Percentiles rank a stretch among this genome's conserved stretches.
Evolutionary conservation across 2,888 invertebrate genomes (phyloP).

Genomic region (Unio pictorum): DNA sequence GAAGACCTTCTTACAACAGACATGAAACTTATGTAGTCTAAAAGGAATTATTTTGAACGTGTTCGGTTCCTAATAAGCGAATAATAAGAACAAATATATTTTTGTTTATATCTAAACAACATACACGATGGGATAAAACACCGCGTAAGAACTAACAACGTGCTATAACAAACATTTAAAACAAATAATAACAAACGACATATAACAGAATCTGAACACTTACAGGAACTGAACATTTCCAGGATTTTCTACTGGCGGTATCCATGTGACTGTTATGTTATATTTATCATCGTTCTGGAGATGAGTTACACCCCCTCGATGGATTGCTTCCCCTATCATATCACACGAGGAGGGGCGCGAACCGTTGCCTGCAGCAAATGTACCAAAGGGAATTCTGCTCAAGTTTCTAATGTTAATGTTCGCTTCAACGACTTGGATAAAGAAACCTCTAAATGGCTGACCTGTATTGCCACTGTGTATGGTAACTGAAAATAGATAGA

Average conservation of each 20-base stretch:
- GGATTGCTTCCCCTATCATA: slow-evolving; percentile 1
- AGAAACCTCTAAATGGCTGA: slow-evolving; percentile 21
- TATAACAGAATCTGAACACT: slow-evolving; percentile 1
- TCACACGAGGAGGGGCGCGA: slow-evolving; percentile 24
- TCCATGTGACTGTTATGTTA: slow-evolving; percentile 19
- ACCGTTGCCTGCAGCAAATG: slow-evolving; percentile 16
- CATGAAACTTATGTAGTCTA: too few species aligned
- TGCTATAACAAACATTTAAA: too few species aligned
- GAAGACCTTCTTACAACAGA: too few species aligned
- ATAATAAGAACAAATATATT: too few species aligned
- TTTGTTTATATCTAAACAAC: too few species aligned
- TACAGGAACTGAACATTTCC: slow-evolving; percentile 32
- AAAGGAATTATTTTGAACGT: too few species aligned
- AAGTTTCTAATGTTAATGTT: slow-evolving; percentile 22
- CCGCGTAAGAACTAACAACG: too few species aligned
- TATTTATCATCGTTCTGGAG: slow-evolving; percentile 11
- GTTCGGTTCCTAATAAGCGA: too few species aligned
- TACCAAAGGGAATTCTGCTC: slow-evolving; percentile 22
- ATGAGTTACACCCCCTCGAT: slow-evolving; percentile 28
- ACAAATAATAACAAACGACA: too few species aligned
- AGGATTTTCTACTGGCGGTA: slow-evolving; percentile 22
- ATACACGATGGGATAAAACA: too few species aligned
- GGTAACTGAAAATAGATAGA: slow-evolving; percentile 15
- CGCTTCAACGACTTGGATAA: slow-evolving; percentile 30
- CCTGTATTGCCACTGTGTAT: slow-evolving; percentile 9